Conservation (phyloP, 2,797 vertebrate species). For the Oreochromis grahami region DNA sequence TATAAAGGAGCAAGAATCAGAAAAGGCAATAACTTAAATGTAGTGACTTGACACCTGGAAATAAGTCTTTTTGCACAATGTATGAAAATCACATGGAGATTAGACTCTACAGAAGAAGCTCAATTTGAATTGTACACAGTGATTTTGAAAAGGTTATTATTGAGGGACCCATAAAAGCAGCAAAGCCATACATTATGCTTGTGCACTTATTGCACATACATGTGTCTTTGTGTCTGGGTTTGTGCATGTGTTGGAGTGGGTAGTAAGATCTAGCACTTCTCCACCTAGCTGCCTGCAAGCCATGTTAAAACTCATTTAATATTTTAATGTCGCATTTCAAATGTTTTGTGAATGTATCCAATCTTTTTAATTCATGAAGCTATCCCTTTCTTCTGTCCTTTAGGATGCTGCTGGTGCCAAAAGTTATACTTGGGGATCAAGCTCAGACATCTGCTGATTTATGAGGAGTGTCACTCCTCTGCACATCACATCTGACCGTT, state of each 20-base stretch:
- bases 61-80: conserved; percentile 37
- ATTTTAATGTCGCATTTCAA: conserved; percentile 7
- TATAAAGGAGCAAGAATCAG: conserved; percentile 13
- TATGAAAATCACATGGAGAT: conserved; percentile 59
- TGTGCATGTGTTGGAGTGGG: background rate
- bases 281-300: background rate
- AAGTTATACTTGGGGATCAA: conserved; percentile 73
- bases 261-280: background rate
- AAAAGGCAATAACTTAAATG: conserved; percentile 53
- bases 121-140: conserved; percentile 33
- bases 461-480: conserved; percentile 41
- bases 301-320: background rate
- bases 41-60: conserved; percentile 43
- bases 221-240: background rate
- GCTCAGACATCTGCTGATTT: conserved; percentile 63
- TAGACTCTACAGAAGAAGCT: conserved; percentile 23
- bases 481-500: conserved; percentile 36
- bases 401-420: conserved; percentile 68
- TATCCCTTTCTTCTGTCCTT: conserved; percentile 15
- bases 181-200: background rate
- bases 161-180: background rate
- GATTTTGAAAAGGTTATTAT: conserved; percentile 37
- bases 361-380: background rate
- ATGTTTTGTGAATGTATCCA: background rate
- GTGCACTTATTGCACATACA: background rate